phyloP scores from a whole-genome alignment of 2,113 vertebrate species.

The Pteropus alecto region DNA sequence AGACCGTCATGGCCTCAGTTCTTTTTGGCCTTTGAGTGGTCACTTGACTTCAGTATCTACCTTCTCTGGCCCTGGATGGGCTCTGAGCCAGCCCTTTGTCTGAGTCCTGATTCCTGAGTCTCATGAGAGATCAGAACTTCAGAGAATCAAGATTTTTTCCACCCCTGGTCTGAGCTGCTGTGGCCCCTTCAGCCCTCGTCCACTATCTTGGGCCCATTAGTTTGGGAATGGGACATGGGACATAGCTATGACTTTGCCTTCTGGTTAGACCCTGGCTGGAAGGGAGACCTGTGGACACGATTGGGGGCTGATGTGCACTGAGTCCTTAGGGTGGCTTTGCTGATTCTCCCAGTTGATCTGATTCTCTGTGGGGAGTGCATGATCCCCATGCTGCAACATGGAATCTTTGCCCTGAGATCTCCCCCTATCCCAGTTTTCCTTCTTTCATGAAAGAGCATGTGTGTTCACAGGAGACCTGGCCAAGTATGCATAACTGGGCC shows the following conservation, averaged over 20 bases:
- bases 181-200: not conserved
- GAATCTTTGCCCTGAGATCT: not conserved
- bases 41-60: not conserved
- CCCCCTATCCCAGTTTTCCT: not conserved
- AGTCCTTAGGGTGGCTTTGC: not conserved
- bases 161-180: not conserved
- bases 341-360: constrained; percentile 9
- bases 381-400: not conserved
- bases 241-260: constrained; percentile 19
- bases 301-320: not conserved
- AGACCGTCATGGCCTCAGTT: not conserved
- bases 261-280: not conserved
- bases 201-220: not conserved
- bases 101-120: not conserved
- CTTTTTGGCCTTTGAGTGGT: not conserved
- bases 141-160: not conserved
- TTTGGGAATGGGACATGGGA: not conserved
- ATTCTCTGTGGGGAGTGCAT: constrained; percentile 64
- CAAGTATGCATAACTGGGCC: not conserved
- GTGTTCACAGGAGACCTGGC: constrained; percentile 35
- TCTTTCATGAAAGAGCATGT: not conserved
- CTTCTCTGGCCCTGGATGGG: not conserved
- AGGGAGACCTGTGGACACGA: not conserved
- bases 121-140: not conserved
- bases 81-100: not conserved